A percentile compares a stretch with the other conserved stretches of the same genome.
Conservation (phyloP, 2,113 vertebrate genomes). For the Cathartes aura region DNA sequence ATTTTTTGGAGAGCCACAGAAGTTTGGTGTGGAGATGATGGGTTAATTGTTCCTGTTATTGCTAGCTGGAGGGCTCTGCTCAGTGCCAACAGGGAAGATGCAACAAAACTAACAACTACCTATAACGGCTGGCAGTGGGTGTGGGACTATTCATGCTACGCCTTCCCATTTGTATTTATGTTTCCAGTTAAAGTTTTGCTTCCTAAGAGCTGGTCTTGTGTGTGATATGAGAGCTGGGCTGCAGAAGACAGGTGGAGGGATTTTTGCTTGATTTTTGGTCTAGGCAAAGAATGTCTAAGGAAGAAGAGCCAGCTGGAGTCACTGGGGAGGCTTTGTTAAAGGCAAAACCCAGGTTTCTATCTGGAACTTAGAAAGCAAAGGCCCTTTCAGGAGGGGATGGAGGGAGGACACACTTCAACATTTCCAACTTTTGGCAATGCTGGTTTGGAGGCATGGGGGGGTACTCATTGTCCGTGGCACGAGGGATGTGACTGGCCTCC, state of each 20-base stretch:
- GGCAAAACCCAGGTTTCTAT: background rate
- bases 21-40: background rate
- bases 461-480: rapidly evolving
- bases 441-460: background rate
- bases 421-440: background rate
- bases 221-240: background rate
- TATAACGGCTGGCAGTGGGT: background rate
- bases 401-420: background rate
- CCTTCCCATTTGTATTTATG: background rate
- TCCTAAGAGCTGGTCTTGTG: background rate
- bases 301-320: background rate
- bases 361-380: background rate
- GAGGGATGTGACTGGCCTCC: background rate
- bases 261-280: background rate
- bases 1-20: background rate
- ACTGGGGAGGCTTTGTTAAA: background rate
- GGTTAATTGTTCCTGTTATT: background rate
- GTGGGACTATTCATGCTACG: background rate
- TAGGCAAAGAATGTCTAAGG: background rate
- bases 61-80: background rate
- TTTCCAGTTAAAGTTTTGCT: background rate
- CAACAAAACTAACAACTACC: background rate
- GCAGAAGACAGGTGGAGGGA: background rate
- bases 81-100: background rate
- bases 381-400: background rate